phyloP scores from a whole-genome alignment of 2,113 vertebrate genomes.

The Meles meles region DNA sequence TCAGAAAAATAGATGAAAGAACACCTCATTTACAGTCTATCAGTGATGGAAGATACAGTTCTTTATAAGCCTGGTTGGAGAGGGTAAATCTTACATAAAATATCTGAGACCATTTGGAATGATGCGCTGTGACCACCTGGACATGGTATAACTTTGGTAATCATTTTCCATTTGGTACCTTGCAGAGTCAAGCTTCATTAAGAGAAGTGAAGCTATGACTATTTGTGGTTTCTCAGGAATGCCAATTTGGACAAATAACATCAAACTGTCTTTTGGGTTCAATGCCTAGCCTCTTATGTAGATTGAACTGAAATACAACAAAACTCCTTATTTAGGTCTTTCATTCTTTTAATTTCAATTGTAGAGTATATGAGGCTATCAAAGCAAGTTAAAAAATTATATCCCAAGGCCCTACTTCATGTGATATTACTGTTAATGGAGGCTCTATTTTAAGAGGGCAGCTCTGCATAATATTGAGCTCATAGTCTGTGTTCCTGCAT shows the following conservation, averaged over 20 bases:
- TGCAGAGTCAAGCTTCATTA: neutral
- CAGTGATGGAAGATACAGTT: neutral
- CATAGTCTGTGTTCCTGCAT: neutral
- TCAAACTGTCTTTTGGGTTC: neutral
- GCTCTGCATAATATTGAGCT: slow-evolving; percentile 1
- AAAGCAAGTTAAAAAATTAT: neutral
- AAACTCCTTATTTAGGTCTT: neutral
- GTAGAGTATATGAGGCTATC: neutral
- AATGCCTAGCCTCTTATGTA: neutral
- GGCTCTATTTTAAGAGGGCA: neutral
- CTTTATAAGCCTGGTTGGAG: neutral
- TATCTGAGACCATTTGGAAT: neutral
- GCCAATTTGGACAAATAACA: neutral
- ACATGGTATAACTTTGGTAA: neutral
- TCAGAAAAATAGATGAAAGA: neutral
- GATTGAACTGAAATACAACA: neutral
- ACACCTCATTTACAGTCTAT: neutral
- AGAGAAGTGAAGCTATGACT: neutral
- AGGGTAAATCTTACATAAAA: neutral
- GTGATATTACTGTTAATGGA: neutral
- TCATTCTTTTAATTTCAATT: neutral
- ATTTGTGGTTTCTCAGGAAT: neutral
- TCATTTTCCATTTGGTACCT: neutral
- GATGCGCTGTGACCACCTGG: neutral
- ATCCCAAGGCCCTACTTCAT: neutral